phyloP scores from a whole-genome alignment of 2,113 vertebrate genomes.

The Pimephales promelas region DNA sequence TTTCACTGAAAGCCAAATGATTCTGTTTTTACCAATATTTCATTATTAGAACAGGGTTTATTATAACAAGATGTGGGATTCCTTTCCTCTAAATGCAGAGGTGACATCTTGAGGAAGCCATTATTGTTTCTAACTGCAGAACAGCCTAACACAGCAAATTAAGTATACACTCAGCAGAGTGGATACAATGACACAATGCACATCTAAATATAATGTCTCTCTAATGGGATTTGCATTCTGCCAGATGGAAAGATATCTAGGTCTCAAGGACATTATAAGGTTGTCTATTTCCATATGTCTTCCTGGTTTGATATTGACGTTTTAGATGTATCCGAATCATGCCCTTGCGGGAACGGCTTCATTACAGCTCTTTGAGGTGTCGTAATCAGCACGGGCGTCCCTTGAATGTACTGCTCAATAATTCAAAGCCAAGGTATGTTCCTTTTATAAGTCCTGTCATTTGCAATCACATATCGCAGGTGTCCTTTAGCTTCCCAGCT shows the following conservation, averaged over 20 bases:
- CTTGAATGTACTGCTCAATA: conserved; percentile 37
- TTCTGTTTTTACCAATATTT: not conserved
- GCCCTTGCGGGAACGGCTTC: conserved; percentile 40
- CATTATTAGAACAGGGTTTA: not conserved
- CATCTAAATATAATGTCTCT: conserved; percentile 41
- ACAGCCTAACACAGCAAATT: conserved; percentile 39
- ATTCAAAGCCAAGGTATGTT: conserved; percentile 47
- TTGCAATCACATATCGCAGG: conserved; percentile 2
- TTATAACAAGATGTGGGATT: not conserved
- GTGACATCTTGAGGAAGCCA: conserved; percentile 7
- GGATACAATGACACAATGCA: conserved; percentile 29
- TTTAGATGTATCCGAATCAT: conserved; percentile 28
- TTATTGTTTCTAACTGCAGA: conserved; percentile 22
- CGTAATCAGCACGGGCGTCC: conserved; percentile 22
- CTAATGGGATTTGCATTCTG: conserved; percentile 39
- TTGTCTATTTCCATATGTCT: conserved; percentile 27
- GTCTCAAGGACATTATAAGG: conserved; percentile 42
- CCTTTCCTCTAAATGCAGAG: conserved; percentile 25
- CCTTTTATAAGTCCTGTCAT: conserved; percentile 46
- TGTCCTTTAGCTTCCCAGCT: conserved; percentile 32
- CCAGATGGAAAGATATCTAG: conserved; percentile 9
- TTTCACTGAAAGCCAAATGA: not conserved
- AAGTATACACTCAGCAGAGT: conserved; percentile 29
- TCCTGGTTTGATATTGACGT: conserved; percentile 43
- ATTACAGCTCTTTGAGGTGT: conserved; percentile 19